These are phyloP conservation scores for Poecile atricapillus DNA, from an alignment of 2,113 vertebrate genomes.

Conservation along the genomic window DNA sequence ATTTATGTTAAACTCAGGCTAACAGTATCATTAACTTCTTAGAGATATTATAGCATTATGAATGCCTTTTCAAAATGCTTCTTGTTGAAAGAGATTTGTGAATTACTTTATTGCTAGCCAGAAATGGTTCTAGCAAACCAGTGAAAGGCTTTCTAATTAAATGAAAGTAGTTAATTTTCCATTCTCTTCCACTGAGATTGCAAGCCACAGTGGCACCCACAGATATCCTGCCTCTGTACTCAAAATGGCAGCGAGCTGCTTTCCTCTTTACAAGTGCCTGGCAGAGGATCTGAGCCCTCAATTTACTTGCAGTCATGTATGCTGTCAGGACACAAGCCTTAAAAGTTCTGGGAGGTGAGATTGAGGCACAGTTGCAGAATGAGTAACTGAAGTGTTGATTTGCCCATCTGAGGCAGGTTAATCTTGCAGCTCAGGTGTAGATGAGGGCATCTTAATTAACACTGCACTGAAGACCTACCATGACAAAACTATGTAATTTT, in stretches of 20 bases:
- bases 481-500: neutral
- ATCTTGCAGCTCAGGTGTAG: neutral
- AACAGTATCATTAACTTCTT: slow-evolving; percentile 1
- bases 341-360: neutral
- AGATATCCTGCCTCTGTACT: neutral
- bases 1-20: neutral
- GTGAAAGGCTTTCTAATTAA: neutral
- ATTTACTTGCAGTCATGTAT: neutral
- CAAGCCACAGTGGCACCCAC: neutral
- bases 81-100: neutral
- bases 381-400: neutral
- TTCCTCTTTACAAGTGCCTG: neutral
- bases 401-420: neutral
- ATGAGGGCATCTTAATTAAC: neutral
- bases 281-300: neutral
- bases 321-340: neutral
- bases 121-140: neutral
- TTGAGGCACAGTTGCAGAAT: neutral
- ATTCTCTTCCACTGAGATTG: neutral
- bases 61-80: neutral
- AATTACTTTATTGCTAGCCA: neutral
- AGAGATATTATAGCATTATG: neutral
- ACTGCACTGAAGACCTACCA: neutral
- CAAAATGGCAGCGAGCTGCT: neutral
- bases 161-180: neutral